Conservation (phyloP, 2,113 vertebrate species). For the Gymnogyps californianus region DNA sequence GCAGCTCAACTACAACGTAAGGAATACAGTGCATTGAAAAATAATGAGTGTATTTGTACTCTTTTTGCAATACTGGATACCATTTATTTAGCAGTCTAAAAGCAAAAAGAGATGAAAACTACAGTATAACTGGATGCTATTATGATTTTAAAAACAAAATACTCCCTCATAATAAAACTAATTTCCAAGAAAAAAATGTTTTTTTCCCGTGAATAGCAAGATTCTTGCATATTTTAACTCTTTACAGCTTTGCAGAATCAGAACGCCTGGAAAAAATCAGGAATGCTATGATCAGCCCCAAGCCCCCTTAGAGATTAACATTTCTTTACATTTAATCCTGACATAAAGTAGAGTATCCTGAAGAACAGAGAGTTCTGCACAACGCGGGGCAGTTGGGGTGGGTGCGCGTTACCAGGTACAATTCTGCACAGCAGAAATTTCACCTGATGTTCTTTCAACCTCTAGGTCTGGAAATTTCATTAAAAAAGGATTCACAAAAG, state of each 20-base stretch:
- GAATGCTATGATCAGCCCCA: neutral
- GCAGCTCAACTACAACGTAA: neutral
- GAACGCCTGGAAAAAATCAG: neutral
- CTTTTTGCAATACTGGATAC: neutral
- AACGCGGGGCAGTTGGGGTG: neutral
- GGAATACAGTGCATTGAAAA: fast-evolving
- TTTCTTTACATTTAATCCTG: conserved; percentile 9
- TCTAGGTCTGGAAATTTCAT: conserved; percentile 58
- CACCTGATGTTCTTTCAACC: conserved; percentile 48
- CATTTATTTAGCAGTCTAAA: neutral
- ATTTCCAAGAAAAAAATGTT: neutral
- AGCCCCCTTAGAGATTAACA: neutral
- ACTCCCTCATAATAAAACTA: neutral
- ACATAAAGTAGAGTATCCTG: neutral
- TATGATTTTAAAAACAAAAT: neutral
- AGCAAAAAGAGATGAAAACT: neutral
- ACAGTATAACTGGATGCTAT: neutral
- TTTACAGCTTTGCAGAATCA: neutral
- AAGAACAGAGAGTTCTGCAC: neutral
- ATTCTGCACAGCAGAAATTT: neutral
- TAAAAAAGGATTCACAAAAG: conserved; percentile 45
- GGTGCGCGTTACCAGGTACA: neutral
- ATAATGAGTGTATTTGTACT: fast-evolving
- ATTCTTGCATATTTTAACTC: neutral
- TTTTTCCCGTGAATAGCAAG: neutral